phyloP scores from a whole-genome alignment of 2,888 invertebrate species.

The Epirrhoe tristata region DNA sequence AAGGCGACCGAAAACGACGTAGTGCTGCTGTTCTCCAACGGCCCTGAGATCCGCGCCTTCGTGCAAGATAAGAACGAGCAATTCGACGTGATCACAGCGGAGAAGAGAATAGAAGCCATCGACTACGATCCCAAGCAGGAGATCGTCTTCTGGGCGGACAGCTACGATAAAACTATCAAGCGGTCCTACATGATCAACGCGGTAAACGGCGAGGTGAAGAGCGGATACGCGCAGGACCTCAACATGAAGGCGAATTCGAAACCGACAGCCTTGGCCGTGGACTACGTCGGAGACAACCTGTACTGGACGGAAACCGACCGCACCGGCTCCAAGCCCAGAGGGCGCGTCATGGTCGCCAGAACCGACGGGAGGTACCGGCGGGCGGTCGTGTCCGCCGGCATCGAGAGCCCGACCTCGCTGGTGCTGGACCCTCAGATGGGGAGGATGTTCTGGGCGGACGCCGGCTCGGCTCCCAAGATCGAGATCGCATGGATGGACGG shows the following conservation, averaged over 20 bases:
- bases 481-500: slow-evolving; percentile 99
- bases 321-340: slow-evolving; percentile 90
- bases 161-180: slow-evolving; percentile 95
- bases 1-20: slow-evolving; percentile 88
- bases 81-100: slow-evolving; percentile 91
- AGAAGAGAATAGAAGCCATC: slow-evolving; percentile 95
- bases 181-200: slow-evolving; percentile 96
- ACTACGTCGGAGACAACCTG: slow-evolving; percentile 96
- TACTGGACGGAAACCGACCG: slow-evolving; percentile 97
- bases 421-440: slow-evolving; percentile 95
- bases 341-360: slow-evolving; percentile 94
- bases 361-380: slow-evolving; percentile 95
- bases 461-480: slow-evolving; percentile 95
- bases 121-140: slow-evolving; percentile 94
- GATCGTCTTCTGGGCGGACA: slow-evolving; percentile 98
- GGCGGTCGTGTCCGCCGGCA: slow-evolving; percentile 90
- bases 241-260: slow-evolving; percentile 93
- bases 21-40: slow-evolving; percentile 91
- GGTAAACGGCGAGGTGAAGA: slow-evolving; percentile 90
- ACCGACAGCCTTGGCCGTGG: slow-evolving; percentile 95
- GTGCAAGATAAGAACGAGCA: slow-evolving; percentile 88
- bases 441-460: slow-evolving; percentile 97
- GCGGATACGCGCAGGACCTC: slow-evolving; percentile 94
- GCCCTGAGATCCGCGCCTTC: slow-evolving; percentile 93
- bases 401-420: slow-evolving; percentile 95